Evolutionary conservation across 2,888 invertebrate genomes (phyloP), one percentile per base, ranked within the genome.

Genomic region (Drosophila cracens): DNA sequence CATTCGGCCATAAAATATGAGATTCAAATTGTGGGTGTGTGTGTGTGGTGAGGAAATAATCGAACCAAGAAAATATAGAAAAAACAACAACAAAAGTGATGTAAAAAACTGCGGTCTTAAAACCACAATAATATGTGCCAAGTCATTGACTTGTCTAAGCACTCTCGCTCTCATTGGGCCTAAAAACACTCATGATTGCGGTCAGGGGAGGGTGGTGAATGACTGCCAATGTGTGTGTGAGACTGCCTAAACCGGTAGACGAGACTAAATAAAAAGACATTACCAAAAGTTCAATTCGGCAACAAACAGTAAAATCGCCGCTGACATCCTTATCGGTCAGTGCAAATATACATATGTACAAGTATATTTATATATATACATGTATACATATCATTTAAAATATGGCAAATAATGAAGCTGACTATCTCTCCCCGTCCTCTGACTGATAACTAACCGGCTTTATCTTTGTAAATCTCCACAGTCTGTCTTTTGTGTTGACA

Each of bases 61-160:
- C 57, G 25, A 60, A 49, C 25, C 43, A 31, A 10, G 31, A 34
- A 66, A 53, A 27, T 16, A n/a, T 36, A 29, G 40, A 21, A 43
- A 51, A 31, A 48, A 27, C 36, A 74, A 54, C 58, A 66, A 16
- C 11, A 40, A 49, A 61, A 33, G 63, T 75, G 65, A 75, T 79
- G 71, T 75, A 78, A 75, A 78, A 78, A 64, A 31, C 51, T 75
- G 77, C 64, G 70, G 80, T 73, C 40, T 61, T 11, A 61, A 61
- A 38, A 38, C 65, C 70, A 59, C 60, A 51, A 31, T 43, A 36
- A 72, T 52, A 68, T 73, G 67, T 76, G 86, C 63, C 78, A 60
- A 83, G 86, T 88, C 84, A 84, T 80, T 83, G 84, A 86, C 84
- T 78, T 78, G 66, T 48, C 58, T 51, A 54, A 48, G 43, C 70